These are phyloP conservation scores for Muscina levida DNA, from an alignment of 2,888 invertebrate genomes.

Conservation along the genomic window DNA sequence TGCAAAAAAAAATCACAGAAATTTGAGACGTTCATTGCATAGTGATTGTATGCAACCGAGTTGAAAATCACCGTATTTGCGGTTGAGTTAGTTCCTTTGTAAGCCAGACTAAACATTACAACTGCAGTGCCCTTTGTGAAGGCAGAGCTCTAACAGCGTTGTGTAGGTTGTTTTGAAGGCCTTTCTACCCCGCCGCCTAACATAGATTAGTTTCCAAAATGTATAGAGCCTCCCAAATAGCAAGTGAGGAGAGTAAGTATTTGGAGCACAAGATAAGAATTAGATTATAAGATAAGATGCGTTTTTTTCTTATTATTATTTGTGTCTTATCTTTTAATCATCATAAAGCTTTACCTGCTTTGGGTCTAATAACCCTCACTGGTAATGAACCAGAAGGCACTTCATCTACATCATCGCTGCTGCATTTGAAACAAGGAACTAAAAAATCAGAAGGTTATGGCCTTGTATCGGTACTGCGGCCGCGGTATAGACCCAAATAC, in stretches of 20 bases:
- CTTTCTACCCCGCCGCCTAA: no score
- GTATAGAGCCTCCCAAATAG: slow-evolving; percentile 74
- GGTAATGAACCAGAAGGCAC: slow-evolving; percentile 47
- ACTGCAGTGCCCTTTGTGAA: slow-evolving; percentile 14
- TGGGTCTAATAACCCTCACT: slow-evolving; percentile 66
- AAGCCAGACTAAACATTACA: slow-evolving; percentile 14
- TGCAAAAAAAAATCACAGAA: slow-evolving; percentile 39
- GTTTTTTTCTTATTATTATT: slow-evolving; percentile 2
- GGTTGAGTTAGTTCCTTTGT: slow-evolving; percentile 52
- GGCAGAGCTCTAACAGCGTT: neutral
- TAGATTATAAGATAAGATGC: neutral
- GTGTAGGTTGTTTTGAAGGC: neutral
- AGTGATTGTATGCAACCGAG: slow-evolving; percentile 47
- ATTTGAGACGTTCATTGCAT: slow-evolving; percentile 45
- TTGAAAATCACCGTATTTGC: slow-evolving; percentile 60
- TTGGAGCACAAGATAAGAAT: slow-evolving; percentile 43
- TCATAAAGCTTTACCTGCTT: slow-evolving; percentile 72
- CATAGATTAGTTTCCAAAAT: slow-evolving; percentile 70
- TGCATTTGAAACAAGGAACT: slow-evolving; percentile 59
- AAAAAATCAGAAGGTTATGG: slow-evolving; percentile 71
- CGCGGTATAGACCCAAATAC: slow-evolving; percentile 72
- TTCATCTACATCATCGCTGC: neutral
- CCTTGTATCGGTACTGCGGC: slow-evolving; percentile 69
- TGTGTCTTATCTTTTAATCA: slow-evolving; percentile 28
- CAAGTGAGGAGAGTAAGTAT: slow-evolving; percentile 77